These are phyloP conservation scores for Ciona savignyi DNA, from an alignment of 23 tunicate genomes.

Conservation along the genomic window DNA sequence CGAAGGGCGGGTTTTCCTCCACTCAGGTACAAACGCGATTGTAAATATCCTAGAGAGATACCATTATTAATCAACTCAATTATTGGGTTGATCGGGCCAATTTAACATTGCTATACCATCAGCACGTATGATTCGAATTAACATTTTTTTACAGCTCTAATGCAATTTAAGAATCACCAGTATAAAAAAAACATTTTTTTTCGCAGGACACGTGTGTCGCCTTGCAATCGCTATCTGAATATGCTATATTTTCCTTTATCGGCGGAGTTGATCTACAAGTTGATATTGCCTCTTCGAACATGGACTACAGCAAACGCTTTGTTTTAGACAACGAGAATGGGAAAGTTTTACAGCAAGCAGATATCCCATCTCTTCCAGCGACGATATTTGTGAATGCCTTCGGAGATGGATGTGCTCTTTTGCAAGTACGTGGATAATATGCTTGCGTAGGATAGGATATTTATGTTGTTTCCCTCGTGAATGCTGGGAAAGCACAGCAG, in stretches of 20 bases:
- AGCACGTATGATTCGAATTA: no score
- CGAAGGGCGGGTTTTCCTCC: slow-evolving; percentile 86
- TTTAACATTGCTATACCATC: no score
- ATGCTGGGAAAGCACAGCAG: no score
- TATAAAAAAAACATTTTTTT: no score
- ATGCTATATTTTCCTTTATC: slow-evolving; percentile 73
- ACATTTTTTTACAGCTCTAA: no score
- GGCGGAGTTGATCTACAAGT: slow-evolving; percentile 69
- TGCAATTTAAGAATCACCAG: no score
- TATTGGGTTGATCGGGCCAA: no score
- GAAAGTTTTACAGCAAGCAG: slow-evolving; percentile 59
- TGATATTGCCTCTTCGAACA: slow-evolving; percentile 29
- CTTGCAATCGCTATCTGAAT: slow-evolving; percentile 86
- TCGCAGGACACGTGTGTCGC: slow-evolving; percentile 98
- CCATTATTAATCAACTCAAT: no score
- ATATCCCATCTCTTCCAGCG: slow-evolving; percentile 53
- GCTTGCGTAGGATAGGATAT: no score
- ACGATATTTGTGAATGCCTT: slow-evolving; percentile 63
- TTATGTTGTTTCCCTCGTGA: no score
- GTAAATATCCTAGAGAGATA: no score
- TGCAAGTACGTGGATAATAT: slow-evolving; percentile 47
- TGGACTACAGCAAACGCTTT: slow-evolving; percentile 28
- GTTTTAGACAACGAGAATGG: slow-evolving; percentile 72
- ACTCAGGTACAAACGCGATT: slow-evolving; percentile 60
- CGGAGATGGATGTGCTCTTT: slow-evolving; percentile 92